Conservation (phyloP, 2,888 invertebrate genomes). For the Rhodophaea formosa region DNA sequence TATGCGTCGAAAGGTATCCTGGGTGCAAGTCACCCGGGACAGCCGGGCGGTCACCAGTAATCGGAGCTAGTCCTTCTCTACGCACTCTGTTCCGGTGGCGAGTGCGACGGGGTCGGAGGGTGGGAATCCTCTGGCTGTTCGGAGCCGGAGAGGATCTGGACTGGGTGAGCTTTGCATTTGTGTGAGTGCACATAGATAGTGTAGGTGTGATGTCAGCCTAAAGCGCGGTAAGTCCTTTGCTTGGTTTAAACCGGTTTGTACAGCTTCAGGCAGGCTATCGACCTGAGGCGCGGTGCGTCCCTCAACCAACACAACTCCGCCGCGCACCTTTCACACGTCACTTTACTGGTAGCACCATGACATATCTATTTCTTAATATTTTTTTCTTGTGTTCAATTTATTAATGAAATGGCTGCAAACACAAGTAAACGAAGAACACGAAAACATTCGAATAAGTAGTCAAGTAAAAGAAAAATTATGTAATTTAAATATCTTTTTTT, state of each 20-base stretch:
- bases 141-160: too few species aligned
- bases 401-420: too few species aligned
- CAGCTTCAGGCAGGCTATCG: constrained; percentile 5
- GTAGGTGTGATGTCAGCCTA: background rate
- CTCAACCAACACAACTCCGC: background rate
- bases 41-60: too few species aligned
- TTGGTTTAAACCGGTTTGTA: constrained; percentile 14
- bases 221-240: constrained; percentile 4
- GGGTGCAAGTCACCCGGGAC: too few species aligned
- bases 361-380: background rate
- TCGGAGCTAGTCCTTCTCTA: too few species aligned
- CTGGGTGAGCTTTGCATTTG: too few species aligned
- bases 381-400: background rate
- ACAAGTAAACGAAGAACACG: too few species aligned
- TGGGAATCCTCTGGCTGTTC: too few species aligned
- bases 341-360: constrained; percentile 8
- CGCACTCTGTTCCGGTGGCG: too few species aligned
- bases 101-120: too few species aligned
- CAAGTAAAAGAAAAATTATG: constrained; percentile 10
- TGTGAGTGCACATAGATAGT: too few species aligned
- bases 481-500: constrained; percentile 13
- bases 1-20: too few species aligned
- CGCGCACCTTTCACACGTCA: constrained; percentile 10
- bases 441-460: constrained; percentile 9
- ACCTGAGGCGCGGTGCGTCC: constrained; percentile 15